A percentile compares a stretch with the other conserved stretches of the same genome.
Conservation (phyloP, 2,888 invertebrate species). For the Dolichomitus sp. region DNA sequence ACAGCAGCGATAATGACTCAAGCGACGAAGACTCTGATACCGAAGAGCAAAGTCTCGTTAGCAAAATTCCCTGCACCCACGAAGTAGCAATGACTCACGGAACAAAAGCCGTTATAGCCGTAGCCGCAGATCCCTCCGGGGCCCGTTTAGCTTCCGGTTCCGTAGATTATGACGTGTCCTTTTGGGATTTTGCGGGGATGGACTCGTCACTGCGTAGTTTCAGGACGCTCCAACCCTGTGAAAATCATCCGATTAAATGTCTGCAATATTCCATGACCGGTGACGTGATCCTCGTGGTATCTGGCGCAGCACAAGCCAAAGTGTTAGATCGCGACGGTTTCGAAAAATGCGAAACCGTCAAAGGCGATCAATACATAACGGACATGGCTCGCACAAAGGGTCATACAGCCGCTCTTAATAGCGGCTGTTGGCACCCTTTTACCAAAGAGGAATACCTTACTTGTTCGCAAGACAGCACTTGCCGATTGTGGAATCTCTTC, state of each 20-base stretch:
- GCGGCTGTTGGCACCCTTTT: constrained; percentile 97
- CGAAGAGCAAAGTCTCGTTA: constrained; percentile 81
- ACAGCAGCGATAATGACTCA: constrained; percentile 66
- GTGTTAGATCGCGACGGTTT: constrained; percentile 98
- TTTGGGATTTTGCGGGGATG: constrained; percentile 99
- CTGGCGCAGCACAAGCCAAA: constrained; percentile 97
- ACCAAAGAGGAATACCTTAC: constrained; percentile 97
- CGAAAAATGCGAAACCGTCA: constrained; percentile 96
- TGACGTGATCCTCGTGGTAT: constrained; percentile 96
- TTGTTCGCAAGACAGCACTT: constrained; percentile 97
- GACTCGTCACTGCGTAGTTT: constrained; percentile 97
- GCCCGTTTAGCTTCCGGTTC: constrained; percentile 97
- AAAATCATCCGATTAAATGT: constrained; percentile 96
- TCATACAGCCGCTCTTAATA: constrained; percentile 96
- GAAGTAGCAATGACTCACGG: constrained; percentile 97
- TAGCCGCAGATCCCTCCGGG: constrained; percentile 97
- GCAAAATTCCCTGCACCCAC: constrained; percentile 91
- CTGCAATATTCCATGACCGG: constrained; percentile 98
- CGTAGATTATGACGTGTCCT: constrained; percentile 97
- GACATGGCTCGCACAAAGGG: constrained; percentile 98
- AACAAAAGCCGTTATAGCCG: constrained; percentile 94
- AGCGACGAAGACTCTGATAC: constrained; percentile 82
- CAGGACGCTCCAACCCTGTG: constrained; percentile 96
- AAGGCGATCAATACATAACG: constrained; percentile 98
- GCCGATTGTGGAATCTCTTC: constrained; percentile 96